These are phyloP conservation scores for Morinoia aosen DNA, from an alignment of 2,888 invertebrate species.

Conservation along the genomic window DNA sequence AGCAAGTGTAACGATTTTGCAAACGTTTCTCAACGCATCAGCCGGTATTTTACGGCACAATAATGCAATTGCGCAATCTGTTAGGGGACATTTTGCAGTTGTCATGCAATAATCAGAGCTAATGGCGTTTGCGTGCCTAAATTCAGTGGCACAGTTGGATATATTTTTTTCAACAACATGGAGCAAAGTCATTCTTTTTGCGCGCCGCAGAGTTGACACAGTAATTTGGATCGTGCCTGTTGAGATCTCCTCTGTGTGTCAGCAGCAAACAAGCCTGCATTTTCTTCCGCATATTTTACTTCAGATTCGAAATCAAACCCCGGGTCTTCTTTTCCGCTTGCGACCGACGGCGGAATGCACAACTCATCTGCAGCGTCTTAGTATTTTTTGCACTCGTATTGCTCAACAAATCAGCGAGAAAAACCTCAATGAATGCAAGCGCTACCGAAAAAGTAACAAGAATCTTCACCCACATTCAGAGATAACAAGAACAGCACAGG, in stretches of 20 bases:
- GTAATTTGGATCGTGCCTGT: slow-evolving; percentile 4
- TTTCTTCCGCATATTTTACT: background rate
- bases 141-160: background rate
- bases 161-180: background rate
- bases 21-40: too few relatives aligned
- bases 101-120: background rate
- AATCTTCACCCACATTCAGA: too few relatives aligned
- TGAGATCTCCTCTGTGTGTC: background rate
- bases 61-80: too few relatives aligned
- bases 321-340: background rate
- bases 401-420: background rate
- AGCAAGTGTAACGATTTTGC: too few relatives aligned
- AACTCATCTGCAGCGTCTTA: background rate
- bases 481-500: too few relatives aligned
- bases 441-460: too few relatives aligned
- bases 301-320: background rate
- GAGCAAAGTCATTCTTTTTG: background rate
- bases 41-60: too few relatives aligned
- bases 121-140: background rate
- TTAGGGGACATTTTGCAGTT: too few relatives aligned
- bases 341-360: background rate
- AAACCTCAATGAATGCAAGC: background rate
- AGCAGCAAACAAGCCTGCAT: background rate
- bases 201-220: background rate
- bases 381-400: background rate